Percentiles rank a stretch among this genome's conserved stretches.
These are phyloP conservation scores for Candoia aspera DNA, from an alignment of 2,113 vertebrate genomes.

Conservation along the genomic window DNA sequence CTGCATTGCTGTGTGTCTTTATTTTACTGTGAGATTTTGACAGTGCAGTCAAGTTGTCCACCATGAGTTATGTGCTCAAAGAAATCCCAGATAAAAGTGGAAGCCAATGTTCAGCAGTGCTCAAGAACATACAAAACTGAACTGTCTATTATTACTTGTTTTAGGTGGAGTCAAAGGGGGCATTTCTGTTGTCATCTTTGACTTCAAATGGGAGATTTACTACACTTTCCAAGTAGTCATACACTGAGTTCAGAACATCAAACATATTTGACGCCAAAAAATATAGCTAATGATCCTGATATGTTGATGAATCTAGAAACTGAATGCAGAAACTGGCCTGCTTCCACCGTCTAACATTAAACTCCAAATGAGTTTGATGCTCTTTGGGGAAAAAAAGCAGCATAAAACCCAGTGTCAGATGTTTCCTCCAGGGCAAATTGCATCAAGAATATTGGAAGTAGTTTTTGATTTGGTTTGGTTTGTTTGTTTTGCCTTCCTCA, in stretches of 20 bases:
- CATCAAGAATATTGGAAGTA: not conserved
- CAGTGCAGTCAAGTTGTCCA: not conserved
- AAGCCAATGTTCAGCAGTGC: not conserved
- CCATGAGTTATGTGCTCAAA: not conserved
- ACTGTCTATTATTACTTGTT: not conserved
- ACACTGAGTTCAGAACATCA: not conserved
- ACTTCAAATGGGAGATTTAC: not conserved
- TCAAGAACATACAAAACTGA: constrained; percentile 1
- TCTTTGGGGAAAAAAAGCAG: not conserved
- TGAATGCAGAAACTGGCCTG: not conserved
- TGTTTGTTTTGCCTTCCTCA: not conserved
- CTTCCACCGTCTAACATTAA: not conserved
- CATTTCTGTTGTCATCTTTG: not conserved
- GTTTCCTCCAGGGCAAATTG: not conserved
- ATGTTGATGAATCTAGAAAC: not conserved
- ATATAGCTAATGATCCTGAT: not conserved
- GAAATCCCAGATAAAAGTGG: not conserved
- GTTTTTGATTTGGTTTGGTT: not conserved
- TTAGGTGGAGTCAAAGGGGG: not conserved
- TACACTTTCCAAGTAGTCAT: not conserved
- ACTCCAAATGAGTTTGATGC: not conserved
- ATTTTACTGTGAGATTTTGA: not conserved
- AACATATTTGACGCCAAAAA: not conserved
- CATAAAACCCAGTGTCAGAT: not conserved
- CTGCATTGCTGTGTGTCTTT: not conserved